Evolutionary conservation across 2,113 vertebrate species (phyloP), one percentile per base, ranked within the genome.

Genomic region (Microtus pennsylvanicus): DNA sequence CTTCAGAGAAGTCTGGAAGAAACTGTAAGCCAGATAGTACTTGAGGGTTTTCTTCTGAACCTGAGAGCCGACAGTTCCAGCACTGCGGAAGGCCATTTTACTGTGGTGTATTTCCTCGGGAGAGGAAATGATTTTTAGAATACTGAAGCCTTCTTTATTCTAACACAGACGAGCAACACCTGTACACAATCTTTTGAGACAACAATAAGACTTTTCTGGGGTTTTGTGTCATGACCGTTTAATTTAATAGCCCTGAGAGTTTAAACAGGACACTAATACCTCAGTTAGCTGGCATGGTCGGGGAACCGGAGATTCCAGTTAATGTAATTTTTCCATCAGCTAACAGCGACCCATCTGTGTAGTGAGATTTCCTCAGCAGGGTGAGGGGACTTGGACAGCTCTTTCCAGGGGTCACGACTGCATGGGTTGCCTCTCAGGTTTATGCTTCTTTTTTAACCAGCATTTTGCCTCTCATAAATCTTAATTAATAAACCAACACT

Each of bases 71-170:
- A 80, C 87, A 92, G 94, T 95, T 89, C 94, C 70, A 13, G 61
- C 77, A 80, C 76, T 74, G 77, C 70, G 61, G 55, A 92, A 90
- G 92, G 67, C 47, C 9, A 47, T 42, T 74, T 96, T 96, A 90
- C 93, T 76, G 8, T n/a, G 45, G 91, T 38, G 72, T 47, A 52
- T 96, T 97, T 95, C 90, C 97, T 97, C 90, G 22, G 80, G 93
- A 97, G 95, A 97, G 97, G 97, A 97, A 98, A 97, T 97, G 92
- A 96, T 97, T 96, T 96, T 65, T 88, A 96, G 97, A 96, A 98
- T 88, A 98, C 96, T 97, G 97, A 97, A 95, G 88, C 78, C 96
- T 96, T 97, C 96, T 90, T 96, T 92, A 96, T 94, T 91, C 96
- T 94, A 94, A 94, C 65, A 94, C 94, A 91, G 95, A 86, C 97